Base-by-base conservation (phyloP, 2,113 vertebrate genomes). In the Glaucidium brasilianum region DNA sequence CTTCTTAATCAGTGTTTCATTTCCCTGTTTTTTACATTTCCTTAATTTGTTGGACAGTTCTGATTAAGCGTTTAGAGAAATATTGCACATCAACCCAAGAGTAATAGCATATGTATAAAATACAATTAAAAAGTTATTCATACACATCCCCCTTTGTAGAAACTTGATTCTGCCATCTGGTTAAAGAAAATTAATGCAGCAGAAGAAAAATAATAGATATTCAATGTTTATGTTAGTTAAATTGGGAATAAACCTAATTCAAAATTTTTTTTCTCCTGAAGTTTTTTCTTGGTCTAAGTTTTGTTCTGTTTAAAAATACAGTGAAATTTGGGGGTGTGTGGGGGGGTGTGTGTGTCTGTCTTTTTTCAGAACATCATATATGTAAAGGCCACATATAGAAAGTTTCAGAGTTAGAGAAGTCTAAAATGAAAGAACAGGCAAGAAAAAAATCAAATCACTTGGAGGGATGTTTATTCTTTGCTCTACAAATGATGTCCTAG, bases 141-240 rank as follows among this genome's bases (percentile, higher is more conserved):
- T 35, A 26, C 9, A 4, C 1, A 1, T 32, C 52, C 21, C 6
- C 4, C 10, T 34, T 80, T 30, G 17, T 53, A 80, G 68, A 86
- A 84, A 8, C 0, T 2, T 23, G 11, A 27, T 11, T 64, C 12
- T 20, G 4, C 2, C 3, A 12, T 55, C 20, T 37, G 6, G 4
- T 71, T 77, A 73, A 74, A 37, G 15, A 59, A 92, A 77, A 74
- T 20, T 0, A n/a, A 69, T 66, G 25, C 11, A 47, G 32, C 3
- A 76, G 18, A 53, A 32, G 21, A 82, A 82, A 82, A 82, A 66
- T 9, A 52, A n/a, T 14, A 67, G 6, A 37, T 66, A 63, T 60
- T 60, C 67, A 29, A 3, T 39, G 5, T 37, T 74, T 69, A 19
- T 22, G 9, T 80, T 85, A 30, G 21, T 66, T 58, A 76, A 74